These are phyloP conservation scores for Argyresthia goedartella DNA, from an alignment of 2,888 invertebrate species.

Conservation along the genomic window DNA sequence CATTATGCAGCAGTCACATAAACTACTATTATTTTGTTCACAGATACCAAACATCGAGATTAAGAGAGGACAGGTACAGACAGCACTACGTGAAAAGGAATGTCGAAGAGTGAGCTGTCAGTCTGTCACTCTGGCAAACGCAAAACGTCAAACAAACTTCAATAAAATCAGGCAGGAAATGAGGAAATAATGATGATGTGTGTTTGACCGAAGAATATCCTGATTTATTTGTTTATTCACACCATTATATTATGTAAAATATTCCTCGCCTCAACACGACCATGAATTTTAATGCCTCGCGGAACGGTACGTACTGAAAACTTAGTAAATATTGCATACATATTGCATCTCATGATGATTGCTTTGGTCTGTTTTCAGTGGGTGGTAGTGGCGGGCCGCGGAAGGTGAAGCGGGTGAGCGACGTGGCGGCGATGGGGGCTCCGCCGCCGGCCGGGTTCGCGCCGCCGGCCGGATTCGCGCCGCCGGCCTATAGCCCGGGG, in stretches of 20 bases:
- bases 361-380: constrained; percentile 28
- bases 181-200: constrained; percentile 66
- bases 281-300: constrained; percentile 65
- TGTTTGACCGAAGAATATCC: constrained; percentile 33
- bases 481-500: constrained; percentile 12
- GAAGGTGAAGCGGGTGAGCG: constrained; percentile 77
- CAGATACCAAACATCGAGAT: too few species aligned
- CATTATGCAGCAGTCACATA: too few species aligned
- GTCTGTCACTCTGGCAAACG: too few species aligned
- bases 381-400: constrained; percentile 49
- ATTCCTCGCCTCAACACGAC: constrained; percentile 14
- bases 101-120: too few species aligned
- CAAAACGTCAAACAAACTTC: too few species aligned
- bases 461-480: constrained; percentile 31
- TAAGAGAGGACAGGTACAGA: too few species aligned
- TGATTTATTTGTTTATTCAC: constrained; percentile 28
- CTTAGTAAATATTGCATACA: too few species aligned
- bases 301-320: constrained; percentile 37
- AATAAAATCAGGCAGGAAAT: too few species aligned
- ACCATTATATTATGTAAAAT: constrained; percentile 31
- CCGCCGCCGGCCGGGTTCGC: constrained; percentile 46
- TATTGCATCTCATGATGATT: neutral
- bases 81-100: too few species aligned
- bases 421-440: constrained; percentile 77
- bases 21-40: too few species aligned